A percentile compares a stretch with the other conserved stretches of the same genome.
phyloP scores from a whole-genome alignment of 2,797 vertebrate genomes.

The Coregonus suidteri region DNA sequence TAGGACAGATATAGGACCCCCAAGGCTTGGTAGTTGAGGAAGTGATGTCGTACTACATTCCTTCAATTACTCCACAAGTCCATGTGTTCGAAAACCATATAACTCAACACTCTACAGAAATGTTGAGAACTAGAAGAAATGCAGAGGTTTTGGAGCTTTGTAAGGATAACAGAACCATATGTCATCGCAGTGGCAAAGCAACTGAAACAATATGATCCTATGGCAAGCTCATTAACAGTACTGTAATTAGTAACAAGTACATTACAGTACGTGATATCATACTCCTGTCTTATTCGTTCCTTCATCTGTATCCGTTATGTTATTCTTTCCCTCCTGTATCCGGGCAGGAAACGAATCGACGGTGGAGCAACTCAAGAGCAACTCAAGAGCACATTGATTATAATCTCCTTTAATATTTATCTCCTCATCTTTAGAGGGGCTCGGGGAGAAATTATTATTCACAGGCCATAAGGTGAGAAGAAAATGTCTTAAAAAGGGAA shows the following conservation, averaged over 20 bases:
- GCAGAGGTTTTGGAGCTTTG: not conserved
- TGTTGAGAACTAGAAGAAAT: not conserved
- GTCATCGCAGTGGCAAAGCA: not conserved
- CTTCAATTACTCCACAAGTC: not conserved
- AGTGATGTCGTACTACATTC: not conserved
- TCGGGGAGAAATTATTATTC: not conserved
- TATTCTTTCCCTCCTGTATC: constrained; percentile 43
- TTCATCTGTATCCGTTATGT: constrained; percentile 43
- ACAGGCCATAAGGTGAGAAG: not conserved
- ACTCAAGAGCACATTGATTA: constrained; percentile 11
- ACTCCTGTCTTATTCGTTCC: not conserved
- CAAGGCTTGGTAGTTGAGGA: not conserved
- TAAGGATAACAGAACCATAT: not conserved
- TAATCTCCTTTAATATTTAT: constrained; percentile 42
- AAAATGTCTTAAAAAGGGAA: not conserved
- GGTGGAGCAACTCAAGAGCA: constrained; percentile 23
- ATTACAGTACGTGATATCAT: not conserved
- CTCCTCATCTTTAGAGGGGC: constrained; percentile 36
- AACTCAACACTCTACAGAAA: not conserved
- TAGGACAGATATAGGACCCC: not conserved
- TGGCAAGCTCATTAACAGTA: not conserved
- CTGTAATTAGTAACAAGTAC: not conserved
- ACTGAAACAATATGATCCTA: not conserved
- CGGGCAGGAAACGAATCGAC: constrained; percentile 51
- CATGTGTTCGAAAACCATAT: not conserved